These are phyloP conservation scores for Epistrophella euchroma DNA, from an alignment of 2,888 invertebrate species.

Conservation along the genomic window DNA sequence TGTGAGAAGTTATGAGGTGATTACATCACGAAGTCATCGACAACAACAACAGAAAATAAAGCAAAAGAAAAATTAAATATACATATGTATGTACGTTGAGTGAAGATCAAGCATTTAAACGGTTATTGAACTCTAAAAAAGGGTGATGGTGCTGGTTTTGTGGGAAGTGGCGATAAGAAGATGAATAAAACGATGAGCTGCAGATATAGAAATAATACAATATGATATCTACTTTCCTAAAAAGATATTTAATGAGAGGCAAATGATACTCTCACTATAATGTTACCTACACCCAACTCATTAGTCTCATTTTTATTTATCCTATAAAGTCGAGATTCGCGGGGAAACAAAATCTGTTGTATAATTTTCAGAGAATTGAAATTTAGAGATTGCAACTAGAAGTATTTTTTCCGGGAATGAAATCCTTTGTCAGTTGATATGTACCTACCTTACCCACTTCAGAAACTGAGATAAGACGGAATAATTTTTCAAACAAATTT, in stretches of 20 bases:
- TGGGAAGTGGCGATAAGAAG: conserved; percentile 17
- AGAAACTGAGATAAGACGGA: no score
- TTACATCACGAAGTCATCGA: conserved; percentile 69
- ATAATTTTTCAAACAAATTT: no score
- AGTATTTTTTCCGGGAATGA: not conserved
- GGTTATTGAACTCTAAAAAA: conserved; percentile 64
- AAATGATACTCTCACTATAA: not conserved
- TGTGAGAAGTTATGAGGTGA: conserved; percentile 57
- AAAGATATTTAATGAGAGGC: not conserved
- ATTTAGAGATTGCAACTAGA: not conserved
- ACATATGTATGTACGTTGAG: conserved; percentile 40
- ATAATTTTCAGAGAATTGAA: not conserved
- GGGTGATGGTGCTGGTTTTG: conserved; percentile 33
- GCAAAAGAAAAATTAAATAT: conserved; percentile 4
- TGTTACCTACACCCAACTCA: not conserved
- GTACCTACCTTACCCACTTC: no score
- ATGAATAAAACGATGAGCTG: conserved; percentile 25
- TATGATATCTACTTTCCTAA: not conserved
- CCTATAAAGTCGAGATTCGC: no score
- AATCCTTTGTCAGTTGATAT: not conserved
- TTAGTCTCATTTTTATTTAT: not conserved
- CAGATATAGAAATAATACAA: no score
- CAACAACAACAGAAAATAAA: conserved; percentile 19
- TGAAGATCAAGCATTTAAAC: conserved; percentile 62
- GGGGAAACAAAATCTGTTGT: not conserved